Conservation (phyloP, 2,113 vertebrate genomes). For the Drymodes brunneopygia region DNA sequence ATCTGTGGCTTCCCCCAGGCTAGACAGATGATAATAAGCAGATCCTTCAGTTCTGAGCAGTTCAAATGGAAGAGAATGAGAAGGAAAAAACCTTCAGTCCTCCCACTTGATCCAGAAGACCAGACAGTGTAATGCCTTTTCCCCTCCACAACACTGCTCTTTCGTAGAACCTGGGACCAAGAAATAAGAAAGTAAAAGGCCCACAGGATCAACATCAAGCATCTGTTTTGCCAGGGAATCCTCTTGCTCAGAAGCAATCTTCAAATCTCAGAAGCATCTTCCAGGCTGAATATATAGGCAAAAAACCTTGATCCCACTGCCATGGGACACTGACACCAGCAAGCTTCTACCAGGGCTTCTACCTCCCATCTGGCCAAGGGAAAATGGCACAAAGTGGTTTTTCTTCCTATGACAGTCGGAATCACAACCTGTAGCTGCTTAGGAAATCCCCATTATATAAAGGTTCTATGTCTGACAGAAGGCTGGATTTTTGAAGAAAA, state of each 20-base stretch:
- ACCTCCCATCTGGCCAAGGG: not conserved
- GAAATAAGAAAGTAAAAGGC: not conserved
- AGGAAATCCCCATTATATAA: not conserved
- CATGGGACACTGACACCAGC: not conserved
- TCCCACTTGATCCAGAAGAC: not conserved
- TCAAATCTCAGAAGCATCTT: not conserved
- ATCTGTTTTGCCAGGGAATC: not conserved
- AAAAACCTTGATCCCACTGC: not conserved
- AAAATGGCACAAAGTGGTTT: not conserved
- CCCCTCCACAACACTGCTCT: no score
- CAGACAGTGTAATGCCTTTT: accelerated
- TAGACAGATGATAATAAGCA: not conserved
- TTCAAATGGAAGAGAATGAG: not conserved
- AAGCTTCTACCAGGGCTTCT: not conserved
- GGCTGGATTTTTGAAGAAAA: not conserved
- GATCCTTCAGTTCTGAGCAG: not conserved
- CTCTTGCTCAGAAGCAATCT: not conserved
- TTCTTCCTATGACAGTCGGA: not conserved
- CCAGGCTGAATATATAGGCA: not conserved
- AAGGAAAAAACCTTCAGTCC: not conserved
- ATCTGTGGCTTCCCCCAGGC: not conserved
- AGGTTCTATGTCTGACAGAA: not conserved
- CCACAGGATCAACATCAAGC: not conserved
- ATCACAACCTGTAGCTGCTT: not conserved
- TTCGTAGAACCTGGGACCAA: not conserved